Evolutionary conservation across 2,888 invertebrate genomes (phyloP).

Genomic region (Aleiodes alternator): DNA sequence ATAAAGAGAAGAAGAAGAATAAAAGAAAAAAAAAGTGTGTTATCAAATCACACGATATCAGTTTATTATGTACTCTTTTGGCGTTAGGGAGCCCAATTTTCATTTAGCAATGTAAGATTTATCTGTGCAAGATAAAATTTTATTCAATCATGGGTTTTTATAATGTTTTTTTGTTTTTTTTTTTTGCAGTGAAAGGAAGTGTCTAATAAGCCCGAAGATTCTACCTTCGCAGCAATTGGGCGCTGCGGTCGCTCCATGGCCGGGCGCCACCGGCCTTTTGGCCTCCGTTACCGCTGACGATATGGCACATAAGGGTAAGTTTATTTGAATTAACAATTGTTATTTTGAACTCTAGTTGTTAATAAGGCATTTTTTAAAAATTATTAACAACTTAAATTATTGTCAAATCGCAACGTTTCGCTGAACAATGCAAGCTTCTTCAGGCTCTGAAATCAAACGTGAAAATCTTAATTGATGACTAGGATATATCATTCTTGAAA

Average conservation of each 20-base stretch:
- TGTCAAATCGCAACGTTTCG: no score
- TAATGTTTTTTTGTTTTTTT: conserved; percentile 6
- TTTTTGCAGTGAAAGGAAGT: conserved; percentile 67
- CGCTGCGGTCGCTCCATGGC: conserved; percentile 88
- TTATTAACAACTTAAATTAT: no score
- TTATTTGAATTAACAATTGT: not conserved
- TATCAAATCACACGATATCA: not conserved
- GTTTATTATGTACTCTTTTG: conserved; percentile 1
- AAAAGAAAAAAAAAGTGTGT: not conserved
- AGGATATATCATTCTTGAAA: no score
- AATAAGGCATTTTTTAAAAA: no score
- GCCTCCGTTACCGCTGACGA: conserved; percentile 85
- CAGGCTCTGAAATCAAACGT: no score
- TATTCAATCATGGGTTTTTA: not conserved
- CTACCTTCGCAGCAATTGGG: conserved; percentile 89
- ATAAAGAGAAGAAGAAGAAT: not conserved
- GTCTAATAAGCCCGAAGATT: conserved; percentile 77
- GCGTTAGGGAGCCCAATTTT: conserved; percentile 6
- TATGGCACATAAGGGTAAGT: conserved; percentile 90
- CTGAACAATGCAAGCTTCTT: no score
- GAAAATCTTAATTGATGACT: no score
- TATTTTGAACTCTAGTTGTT: no score
- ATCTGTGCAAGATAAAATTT: not conserved
- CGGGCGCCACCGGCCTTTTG: conserved; percentile 81
- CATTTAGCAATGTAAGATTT: conserved; percentile 4